Evolutionary conservation across 1,140 invertebrate species (phyloP), one percentile per base, ranked within the genome.

Genomic region (Lepidostoma basale): DNA sequence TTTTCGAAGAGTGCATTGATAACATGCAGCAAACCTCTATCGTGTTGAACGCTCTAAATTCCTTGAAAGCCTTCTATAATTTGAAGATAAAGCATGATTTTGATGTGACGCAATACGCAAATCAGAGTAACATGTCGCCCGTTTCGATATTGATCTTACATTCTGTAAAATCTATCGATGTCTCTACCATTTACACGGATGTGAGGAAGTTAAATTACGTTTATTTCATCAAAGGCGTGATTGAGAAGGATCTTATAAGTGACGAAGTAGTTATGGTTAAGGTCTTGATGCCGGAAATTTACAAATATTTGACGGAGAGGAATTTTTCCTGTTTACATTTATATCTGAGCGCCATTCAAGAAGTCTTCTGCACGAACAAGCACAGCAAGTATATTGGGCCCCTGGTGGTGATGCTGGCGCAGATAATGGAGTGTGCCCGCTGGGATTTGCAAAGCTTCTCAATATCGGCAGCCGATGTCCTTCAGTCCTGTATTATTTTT

Each of bases 401-500:
- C 9, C 25, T 67, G 12, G 20, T 73, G 18, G 64, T 69, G 0
- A 58, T 67, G 40, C 40, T 67, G 18, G 67, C 52, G 9, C 67
- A 69, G 44, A 63, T 73, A 4, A 58, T 73, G 45, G 64, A 73
- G 30, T 14, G n/a, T 6, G 9, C 49, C 3, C 22, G 71, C 42
- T 73, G 71, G 67, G 56, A 67, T 49, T 23, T 73, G 16, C 16
- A 33, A 2, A 59, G 10, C 8, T 73, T 63, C 60, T 28, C 56
- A 26, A n/a, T 22, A 0, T 14, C 14, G 10, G 39, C 58, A 1
- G 58, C 60, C 2, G 67, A 68, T 25, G 28, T 72, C 6, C 10
- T 69, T 9, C n/a, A 72, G 5, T 23, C 28, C 10, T 23, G 62
- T 3, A 66, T 69, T 18, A 26, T 42, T 5, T 58, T 72, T 18